phyloP scores from a whole-genome alignment of 2,888 invertebrate genomes.

The Cryptus viduatorius region DNA sequence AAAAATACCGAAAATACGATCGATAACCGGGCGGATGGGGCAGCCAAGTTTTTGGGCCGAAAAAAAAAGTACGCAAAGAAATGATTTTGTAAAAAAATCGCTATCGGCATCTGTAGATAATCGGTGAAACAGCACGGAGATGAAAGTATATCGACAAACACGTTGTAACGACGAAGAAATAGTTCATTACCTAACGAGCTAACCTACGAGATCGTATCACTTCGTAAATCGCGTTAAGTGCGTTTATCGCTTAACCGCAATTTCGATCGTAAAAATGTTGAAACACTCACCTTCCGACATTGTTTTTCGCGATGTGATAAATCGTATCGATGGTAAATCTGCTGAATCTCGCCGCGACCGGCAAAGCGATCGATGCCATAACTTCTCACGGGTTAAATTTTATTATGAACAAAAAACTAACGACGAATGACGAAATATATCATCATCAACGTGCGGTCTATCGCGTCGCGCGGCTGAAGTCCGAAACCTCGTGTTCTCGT shows the following conservation, averaged over 20 bases:
- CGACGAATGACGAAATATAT: conserved; percentile 62
- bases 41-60: too few species aligned
- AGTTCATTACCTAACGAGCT: conserved; percentile 72
- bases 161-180: conserved; percentile 6
- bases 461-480: conserved; percentile 18
- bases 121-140: neutral
- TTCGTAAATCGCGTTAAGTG: neutral
- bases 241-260: neutral
- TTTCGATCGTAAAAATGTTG: conserved; percentile 1
- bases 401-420: conserved; percentile 33
- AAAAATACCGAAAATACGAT: conserved; percentile 14
- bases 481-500: conserved; percentile 23
- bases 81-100: too few species aligned
- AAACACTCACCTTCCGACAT: conserved; percentile 85
- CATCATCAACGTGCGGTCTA: conserved; percentile 7
- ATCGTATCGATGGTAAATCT: conserved; percentile 86
- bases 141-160: neutral
- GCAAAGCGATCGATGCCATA: conserved; percentile 87
- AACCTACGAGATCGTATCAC: conserved; percentile 72
- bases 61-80: too few species aligned
- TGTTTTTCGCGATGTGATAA: conserved; percentile 84
- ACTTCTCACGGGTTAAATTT: conserved; percentile 56
- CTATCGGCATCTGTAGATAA: neutral
- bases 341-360: conserved; percentile 85
- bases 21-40: too few species aligned